Conservation (phyloP, 2,797 vertebrate species). For the Cebuella pygmaea region DNA sequence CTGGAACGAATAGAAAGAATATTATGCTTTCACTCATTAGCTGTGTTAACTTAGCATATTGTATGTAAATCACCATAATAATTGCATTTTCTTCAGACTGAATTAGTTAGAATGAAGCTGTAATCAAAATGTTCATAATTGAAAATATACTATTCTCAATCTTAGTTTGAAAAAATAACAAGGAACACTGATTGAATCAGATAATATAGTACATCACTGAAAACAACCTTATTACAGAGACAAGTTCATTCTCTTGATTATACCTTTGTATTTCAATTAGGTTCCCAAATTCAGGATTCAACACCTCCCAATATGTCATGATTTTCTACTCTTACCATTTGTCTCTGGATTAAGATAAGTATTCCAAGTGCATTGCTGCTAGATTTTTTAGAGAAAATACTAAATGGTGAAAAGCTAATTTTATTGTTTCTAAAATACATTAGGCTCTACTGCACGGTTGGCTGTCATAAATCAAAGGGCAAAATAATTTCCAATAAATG, state of each 20-base stretch:
- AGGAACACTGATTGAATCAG: conserved; percentile 39
- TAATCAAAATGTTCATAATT: conserved; percentile 70
- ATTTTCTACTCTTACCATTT: not conserved
- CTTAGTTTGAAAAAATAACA: conserved; percentile 45
- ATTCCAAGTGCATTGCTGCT: not conserved
- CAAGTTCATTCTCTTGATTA: not conserved
- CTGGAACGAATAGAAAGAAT: conserved; percentile 63
- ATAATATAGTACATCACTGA: not conserved
- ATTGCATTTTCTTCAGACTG: conserved; percentile 70
- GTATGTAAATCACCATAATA: conserved; percentile 77
- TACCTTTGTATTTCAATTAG: conserved; percentile 31
- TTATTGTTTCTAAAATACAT: conserved; percentile 21
- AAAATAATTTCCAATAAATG: conserved; percentile 55
- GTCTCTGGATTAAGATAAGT: not conserved
- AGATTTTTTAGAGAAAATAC: not conserved
- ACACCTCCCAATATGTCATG: not conserved
- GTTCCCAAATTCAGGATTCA: not conserved
- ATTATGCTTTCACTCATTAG: conserved; percentile 66
- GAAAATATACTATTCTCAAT: conserved; percentile 57
- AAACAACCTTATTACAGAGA: not conserved
- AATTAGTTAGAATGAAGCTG: conserved; percentile 67
- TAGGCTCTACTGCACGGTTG: not conserved
- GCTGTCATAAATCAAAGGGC: conserved; percentile 2
- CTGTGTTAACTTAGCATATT: conserved; percentile 73
- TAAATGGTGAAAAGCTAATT: not conserved